These are phyloP conservation scores for Semaprochilodus insignis DNA, from an alignment of 2,797 vertebrate genomes.

Conservation along the genomic window DNA sequence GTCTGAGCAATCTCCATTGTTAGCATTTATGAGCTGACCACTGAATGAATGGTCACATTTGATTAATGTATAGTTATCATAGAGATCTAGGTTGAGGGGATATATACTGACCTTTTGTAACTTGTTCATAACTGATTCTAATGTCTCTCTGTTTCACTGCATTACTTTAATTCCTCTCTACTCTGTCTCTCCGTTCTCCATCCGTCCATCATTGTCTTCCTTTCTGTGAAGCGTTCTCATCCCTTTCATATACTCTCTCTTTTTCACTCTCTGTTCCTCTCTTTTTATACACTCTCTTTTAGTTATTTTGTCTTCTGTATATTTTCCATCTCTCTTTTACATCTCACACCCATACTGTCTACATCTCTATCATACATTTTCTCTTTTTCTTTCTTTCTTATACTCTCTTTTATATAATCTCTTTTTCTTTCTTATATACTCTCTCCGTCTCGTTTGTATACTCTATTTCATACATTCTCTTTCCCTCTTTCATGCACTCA, in stretches of 20 bases:
- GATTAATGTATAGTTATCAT: not conserved
- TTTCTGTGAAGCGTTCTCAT: too few relatives aligned
- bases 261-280: not conserved
- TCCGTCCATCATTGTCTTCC: too few relatives aligned
- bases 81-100: not conserved
- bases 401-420: too few relatives aligned
- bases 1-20: not conserved
- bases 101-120: not conserved
- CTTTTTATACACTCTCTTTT: too few relatives aligned
- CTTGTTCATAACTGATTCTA: not conserved
- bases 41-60: not conserved
- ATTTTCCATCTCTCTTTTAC: too few relatives aligned
- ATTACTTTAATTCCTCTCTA: not conserved
- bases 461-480: not conserved
- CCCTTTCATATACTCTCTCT: not conserved
- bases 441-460: not conserved
- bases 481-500: conserved; percentile 1
- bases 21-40: not conserved
- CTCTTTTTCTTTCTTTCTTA: too few relatives aligned
- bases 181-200: not conserved
- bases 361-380: too few relatives aligned
- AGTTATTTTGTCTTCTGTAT: too few relatives aligned
- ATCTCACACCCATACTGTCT: too few relatives aligned
- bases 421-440: not conserved
- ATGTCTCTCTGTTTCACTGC: not conserved